These are phyloP conservation scores for Cremastobaeus sp. DNA, from an alignment of 2,888 invertebrate genomes.

Conservation along the genomic window DNA sequence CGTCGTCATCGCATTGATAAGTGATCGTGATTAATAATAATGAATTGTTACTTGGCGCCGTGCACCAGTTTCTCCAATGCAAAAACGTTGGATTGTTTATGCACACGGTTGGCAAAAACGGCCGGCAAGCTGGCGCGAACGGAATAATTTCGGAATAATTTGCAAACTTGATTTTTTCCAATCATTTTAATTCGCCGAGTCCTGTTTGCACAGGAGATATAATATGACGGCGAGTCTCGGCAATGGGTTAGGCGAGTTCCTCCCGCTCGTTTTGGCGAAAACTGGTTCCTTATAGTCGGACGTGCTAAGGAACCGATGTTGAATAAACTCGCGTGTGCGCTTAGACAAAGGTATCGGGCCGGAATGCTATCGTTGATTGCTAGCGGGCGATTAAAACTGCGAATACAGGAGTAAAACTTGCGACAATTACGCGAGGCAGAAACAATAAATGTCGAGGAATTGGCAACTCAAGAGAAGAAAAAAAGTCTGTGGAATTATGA, in stretches of 20 bases:
- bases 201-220: conserved; percentile 53
- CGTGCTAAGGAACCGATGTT: conserved; percentile 56
- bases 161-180: conserved; percentile 39
- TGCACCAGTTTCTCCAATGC: no score
- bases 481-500: no score
- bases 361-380: conserved; percentile 58
- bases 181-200: conserved; percentile 44
- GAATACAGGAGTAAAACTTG: conserved; percentile 34
- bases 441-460: no score
- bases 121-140: no score
- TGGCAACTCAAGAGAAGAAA: no score
- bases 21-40: no score
- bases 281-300: conserved; percentile 64
- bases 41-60: no score
- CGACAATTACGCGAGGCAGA: conserved; percentile 8
- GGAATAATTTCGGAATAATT: no score
- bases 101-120: no score
- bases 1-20: no score
- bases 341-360: conserved; percentile 55
- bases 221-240: conserved; percentile 50
- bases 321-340: conserved; percentile 53
- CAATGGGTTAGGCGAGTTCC: conserved; percentile 55
- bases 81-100: no score
- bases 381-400: no score
- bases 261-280: conserved; percentile 60